Evolutionary conservation across 2,113 vertebrate genomes (phyloP).

Genomic region (Sciurus niger): DNA sequence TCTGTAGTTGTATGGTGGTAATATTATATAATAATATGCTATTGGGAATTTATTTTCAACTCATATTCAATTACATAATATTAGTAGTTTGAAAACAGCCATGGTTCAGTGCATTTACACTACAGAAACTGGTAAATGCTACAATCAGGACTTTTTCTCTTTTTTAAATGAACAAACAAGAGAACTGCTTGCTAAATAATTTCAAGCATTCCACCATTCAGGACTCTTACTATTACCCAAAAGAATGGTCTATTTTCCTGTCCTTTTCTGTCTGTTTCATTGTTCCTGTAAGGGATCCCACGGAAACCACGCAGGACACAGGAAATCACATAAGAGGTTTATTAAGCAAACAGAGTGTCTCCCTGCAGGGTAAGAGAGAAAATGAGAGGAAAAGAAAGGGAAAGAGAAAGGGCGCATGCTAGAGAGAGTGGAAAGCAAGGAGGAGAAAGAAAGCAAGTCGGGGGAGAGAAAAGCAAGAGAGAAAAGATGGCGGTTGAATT

Average conservation of each 20-base stretch:
- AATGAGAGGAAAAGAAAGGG: no score
- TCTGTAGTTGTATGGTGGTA: not conserved
- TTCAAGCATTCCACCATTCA: not conserved
- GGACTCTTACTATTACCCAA: not conserved
- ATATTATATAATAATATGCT: not conserved
- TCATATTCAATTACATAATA: not conserved
- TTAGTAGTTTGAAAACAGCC: not conserved
- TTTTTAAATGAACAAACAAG: not conserved
- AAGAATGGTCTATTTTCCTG: not conserved
- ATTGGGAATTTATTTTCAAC: not conserved
- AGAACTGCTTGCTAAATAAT: not conserved
- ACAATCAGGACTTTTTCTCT: not conserved
- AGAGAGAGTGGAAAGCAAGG: no score
- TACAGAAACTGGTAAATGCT: not conserved
- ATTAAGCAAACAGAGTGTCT: no score
- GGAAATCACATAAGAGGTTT: no score
- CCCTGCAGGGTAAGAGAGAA: no score
- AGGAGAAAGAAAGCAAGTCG: no score
- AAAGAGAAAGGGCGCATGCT: no score
- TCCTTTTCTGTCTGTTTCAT: not conserved
- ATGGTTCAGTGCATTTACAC: not conserved
- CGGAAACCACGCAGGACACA: no score
- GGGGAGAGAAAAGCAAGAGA: no score
- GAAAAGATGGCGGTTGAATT: no score
- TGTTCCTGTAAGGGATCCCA: not conserved